phyloP scores from a whole-genome alignment of 2,888 invertebrate species.

The Hypselothyrea guttata region DNA sequence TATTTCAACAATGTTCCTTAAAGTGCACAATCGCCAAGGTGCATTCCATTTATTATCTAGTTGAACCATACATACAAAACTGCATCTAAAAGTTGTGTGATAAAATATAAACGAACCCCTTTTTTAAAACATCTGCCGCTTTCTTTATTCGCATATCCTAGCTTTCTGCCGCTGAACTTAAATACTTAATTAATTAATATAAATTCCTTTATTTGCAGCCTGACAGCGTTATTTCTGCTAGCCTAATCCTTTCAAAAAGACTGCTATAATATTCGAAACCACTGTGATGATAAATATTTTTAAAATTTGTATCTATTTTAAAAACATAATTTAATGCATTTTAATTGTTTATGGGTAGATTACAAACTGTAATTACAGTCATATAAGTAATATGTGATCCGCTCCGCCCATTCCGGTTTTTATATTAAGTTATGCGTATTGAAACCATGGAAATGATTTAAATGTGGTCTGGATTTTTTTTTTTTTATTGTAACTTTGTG shows the following conservation, averaged over 20 bases:
- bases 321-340: too few relatives aligned
- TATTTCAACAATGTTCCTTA: slow-evolving; percentile 55
- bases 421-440: too few relatives aligned
- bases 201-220: slow-evolving; percentile 63
- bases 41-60: slow-evolving; percentile 21
- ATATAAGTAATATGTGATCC: too few relatives aligned
- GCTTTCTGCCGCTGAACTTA: slow-evolving; percentile 17
- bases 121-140: slow-evolving; percentile 16
- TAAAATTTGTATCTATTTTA: too few relatives aligned
- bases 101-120: slow-evolving; percentile 40
- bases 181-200: too few relatives aligned
- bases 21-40: slow-evolving; percentile 19
- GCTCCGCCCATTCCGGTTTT: too few relatives aligned
- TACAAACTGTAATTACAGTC: too few relatives aligned
- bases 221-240: slow-evolving; percentile 66
- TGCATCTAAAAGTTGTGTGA: slow-evolving; percentile 45
- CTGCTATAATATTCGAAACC: not conserved
- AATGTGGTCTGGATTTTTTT: too few relatives aligned
- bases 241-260: slow-evolving; percentile 23
- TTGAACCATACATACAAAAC: slow-evolving; percentile 4
- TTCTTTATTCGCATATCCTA: slow-evolving; percentile 28
- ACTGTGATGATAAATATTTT: slow-evolving; percentile 50
- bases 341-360: too few relatives aligned
- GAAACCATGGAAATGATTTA: too few relatives aligned
- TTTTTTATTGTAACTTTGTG: too few relatives aligned